phyloP scores from a whole-genome alignment of 2,888 invertebrate species.

The Dyspetes luteomarginatus region DNA sequence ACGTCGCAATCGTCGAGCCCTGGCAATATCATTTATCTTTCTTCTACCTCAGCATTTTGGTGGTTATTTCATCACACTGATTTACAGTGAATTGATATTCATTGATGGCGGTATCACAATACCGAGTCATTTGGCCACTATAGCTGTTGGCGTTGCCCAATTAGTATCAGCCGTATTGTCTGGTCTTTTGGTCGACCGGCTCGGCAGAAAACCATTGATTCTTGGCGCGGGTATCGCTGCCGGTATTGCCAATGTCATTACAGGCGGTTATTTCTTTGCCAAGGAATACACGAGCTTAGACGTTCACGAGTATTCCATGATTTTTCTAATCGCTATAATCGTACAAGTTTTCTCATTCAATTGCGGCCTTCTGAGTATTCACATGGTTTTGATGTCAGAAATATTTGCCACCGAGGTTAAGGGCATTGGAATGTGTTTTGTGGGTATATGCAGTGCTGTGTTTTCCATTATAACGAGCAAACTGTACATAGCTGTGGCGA shows the following conservation, averaged over 20 bases:
- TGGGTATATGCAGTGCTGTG: conserved; percentile 63
- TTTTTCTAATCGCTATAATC: conserved; percentile 69
- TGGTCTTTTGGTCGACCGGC: conserved; percentile 80
- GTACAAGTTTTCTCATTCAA: conserved; percentile 71
- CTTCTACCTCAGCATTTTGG: conserved; percentile 84
- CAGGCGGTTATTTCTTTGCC: conserved; percentile 70
- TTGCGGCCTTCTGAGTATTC: conserved; percentile 69
- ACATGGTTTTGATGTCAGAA: conserved; percentile 72
- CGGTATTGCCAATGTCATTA: conserved; percentile 69
- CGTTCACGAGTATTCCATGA: conserved; percentile 61
- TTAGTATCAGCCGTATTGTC: conserved; percentile 77
- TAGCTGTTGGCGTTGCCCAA: conserved; percentile 74
- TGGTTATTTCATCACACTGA: conserved; percentile 78
- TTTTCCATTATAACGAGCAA: conserved; percentile 64
- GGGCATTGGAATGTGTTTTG: conserved; percentile 69
- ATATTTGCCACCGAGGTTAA: conserved; percentile 74
- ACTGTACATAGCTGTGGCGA: conserved; percentile 71
- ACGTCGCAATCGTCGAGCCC: conserved; percentile 79
- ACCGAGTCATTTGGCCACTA: conserved; percentile 72
- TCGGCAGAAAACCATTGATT: conserved; percentile 83
- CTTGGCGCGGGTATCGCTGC: conserved; percentile 77
- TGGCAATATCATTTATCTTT: conserved; percentile 82
- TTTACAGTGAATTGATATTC: conserved; percentile 83
- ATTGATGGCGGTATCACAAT: conserved; percentile 69
- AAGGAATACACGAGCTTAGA: conserved; percentile 69